Evolutionary conservation across 2,888 invertebrate species (phyloP).

Genomic region (Gasteruption jaculator): DNA sequence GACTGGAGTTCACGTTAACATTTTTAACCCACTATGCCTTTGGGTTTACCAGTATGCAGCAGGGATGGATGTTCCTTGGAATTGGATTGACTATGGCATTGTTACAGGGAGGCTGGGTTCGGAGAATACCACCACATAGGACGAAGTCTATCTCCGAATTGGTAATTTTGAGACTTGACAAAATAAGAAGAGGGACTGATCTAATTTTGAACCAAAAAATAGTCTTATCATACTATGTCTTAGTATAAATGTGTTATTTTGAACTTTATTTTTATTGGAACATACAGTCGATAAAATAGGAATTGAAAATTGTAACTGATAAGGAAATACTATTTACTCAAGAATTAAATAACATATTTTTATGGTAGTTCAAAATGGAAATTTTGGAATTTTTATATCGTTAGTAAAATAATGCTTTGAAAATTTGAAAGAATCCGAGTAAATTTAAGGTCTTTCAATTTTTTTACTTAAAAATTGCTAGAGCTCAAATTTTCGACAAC

Average conservation of each 20-base stretch:
- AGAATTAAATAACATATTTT: background rate
- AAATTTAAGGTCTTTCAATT: no score
- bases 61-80: conserved; percentile 95
- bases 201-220: no score
- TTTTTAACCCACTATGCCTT: conserved; percentile 93
- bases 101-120: conserved; percentile 84
- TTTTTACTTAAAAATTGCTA: no score
- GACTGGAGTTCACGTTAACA: conserved; percentile 94
- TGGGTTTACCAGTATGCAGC: conserved; percentile 88
- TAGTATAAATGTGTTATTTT: no score
- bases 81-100: conserved; percentile 90
- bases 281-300: background rate
- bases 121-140: conserved; percentile 69
- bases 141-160: conserved; percentile 68
- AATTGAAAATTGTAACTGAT: background rate
- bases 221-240: no score
- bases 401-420: no score
- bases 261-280: background rate
- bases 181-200: no score
- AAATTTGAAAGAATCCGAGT: no score
- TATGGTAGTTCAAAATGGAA: no score
- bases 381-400: no score
- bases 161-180: conserved; percentile 50
- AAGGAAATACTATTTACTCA: background rate
- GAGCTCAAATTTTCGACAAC: no score